Percentiles rank a stretch among this genome's conserved stretches.
Evolutionary conservation across 1,140 invertebrate species (phyloP).

Genomic region (Sitobion miscanthi): DNA sequence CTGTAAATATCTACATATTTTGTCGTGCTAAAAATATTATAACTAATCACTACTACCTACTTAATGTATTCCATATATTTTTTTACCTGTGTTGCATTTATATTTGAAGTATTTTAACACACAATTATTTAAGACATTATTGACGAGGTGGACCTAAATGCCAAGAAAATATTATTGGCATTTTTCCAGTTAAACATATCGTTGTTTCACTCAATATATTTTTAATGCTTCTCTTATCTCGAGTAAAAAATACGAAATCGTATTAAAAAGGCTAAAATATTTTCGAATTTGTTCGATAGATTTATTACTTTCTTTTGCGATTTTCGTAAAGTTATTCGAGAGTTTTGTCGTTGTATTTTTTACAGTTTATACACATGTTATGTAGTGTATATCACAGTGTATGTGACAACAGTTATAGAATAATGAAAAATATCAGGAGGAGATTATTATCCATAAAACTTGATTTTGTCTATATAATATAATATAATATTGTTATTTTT

Average conservation of each 20-base stretch:
- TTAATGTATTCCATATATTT: not conserved
- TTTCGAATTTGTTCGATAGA: constrained; percentile 36
- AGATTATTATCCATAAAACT: not conserved
- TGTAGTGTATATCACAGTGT: not conserved
- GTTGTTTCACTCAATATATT: constrained; percentile 56
- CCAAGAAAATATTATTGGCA: constrained; percentile 52
- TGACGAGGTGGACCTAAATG: not conserved
- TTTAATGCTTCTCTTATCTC: constrained; percentile 47
- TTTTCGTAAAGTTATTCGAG: constrained; percentile 16
- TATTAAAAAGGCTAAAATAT: not conserved
- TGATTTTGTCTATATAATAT: not conserved
- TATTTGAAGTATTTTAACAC: constrained; percentile 28
- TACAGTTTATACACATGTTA: not conserved
- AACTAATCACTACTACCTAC: not conserved
- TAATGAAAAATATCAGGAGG: not conserved
- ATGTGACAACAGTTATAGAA: not conserved
- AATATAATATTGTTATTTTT: not conserved
- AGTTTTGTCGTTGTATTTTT: not conserved
- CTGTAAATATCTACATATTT: not conserved
- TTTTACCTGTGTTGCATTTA: constrained; percentile 13
- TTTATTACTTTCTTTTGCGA: constrained; percentile 35
- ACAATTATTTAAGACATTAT: constrained; percentile 48
- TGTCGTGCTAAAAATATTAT: not conserved
- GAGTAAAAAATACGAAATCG: constrained; percentile 32
- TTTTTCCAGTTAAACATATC: constrained; percentile 51